These are phyloP conservation scores for Arrhamphus sclerolepis DNA, from an alignment of 2,797 vertebrate genomes.

Conservation along the genomic window DNA sequence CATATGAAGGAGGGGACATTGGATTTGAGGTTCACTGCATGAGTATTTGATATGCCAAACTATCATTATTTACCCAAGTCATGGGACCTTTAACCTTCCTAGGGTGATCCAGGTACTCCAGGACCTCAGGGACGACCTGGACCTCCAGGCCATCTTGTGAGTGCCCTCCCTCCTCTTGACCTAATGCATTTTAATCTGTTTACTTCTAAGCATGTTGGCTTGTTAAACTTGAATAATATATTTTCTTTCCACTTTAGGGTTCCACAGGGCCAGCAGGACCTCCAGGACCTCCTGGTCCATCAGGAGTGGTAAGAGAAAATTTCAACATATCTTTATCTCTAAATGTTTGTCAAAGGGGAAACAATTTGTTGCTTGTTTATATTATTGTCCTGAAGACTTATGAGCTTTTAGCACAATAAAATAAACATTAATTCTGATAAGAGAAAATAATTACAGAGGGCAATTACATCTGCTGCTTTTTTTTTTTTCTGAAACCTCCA, in stretches of 20 bases:
- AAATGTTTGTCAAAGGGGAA: not conserved
- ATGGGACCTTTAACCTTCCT: constrained; percentile 49
- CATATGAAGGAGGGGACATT: too few species aligned
- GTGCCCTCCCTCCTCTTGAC: constrained; percentile 56
- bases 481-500: constrained; percentile 48
- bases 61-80: too few species aligned
- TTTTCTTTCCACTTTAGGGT: constrained; percentile 57
- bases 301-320: constrained; percentile 67
- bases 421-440: constrained; percentile 11
- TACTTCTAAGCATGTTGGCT: not conserved
- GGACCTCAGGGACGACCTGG: constrained; percentile 89
- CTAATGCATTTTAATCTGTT: not conserved
- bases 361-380: constrained; percentile 1
- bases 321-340: constrained; percentile 6
- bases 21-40: too few species aligned
- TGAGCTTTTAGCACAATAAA: too few species aligned
- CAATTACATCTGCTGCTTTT: not conserved
- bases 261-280: constrained; percentile 68
- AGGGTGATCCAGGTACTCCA: constrained; percentile 90
- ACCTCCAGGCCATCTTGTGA: constrained; percentile 86
- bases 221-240: constrained; percentile 8
- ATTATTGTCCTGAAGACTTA: too few species aligned
- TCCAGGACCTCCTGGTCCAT: constrained; percentile 65
- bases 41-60: too few species aligned
- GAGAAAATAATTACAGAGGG: constrained; percentile 3